Base-by-base conservation (phyloP, 2,113 vertebrate species). In the Electrona antarctica region DNA sequence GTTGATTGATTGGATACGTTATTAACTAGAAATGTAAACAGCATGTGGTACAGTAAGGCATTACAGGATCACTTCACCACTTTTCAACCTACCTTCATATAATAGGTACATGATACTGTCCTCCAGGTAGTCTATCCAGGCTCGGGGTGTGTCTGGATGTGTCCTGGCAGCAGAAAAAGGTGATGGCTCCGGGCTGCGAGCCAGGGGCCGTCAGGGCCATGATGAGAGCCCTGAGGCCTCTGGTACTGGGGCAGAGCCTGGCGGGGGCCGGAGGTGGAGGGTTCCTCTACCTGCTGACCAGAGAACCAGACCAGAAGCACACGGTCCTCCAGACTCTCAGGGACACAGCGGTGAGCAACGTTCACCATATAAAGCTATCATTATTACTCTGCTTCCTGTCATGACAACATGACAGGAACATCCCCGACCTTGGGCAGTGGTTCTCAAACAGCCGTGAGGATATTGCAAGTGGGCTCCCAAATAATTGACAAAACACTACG, bases 141-240 rank as follows among this genome's bases (percentile, higher is more conserved):
- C 13, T 98, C 0, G 97, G 96, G 1, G 41, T 9, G 50, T 97
- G 95, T 72, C 82, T 99, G 83, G 91, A 93, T 29, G 83, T 70
- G 0, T 97, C 96, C 9, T 98, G 98, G 97, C 92, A 91, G 74
- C 97, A 98, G 90, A 99, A 99, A 92, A 97, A 96, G 78, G 82
- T 83, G 68, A 97, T 99, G 97, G 96, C 96, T 1, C 95, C 95
- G 0, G 96, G 97, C 1, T 98, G 95, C 0, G 97, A 99, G 85
- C 97, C 97, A 0, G 88, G 91, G 61, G 93, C 94, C 0, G 96
- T 98, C 0, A 81, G 88, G 55, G 69, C 7, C 11, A 94, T 97
- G 92, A 98, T 98, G 96, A 92, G 91, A 0, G 81, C 86, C 1
- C 92, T 98, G 51, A 85, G 70, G 15, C 95, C 95, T 0, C 45